Conservation (phyloP, 2,888 invertebrate species). For the Rhaphigaster nebulosa region DNA sequence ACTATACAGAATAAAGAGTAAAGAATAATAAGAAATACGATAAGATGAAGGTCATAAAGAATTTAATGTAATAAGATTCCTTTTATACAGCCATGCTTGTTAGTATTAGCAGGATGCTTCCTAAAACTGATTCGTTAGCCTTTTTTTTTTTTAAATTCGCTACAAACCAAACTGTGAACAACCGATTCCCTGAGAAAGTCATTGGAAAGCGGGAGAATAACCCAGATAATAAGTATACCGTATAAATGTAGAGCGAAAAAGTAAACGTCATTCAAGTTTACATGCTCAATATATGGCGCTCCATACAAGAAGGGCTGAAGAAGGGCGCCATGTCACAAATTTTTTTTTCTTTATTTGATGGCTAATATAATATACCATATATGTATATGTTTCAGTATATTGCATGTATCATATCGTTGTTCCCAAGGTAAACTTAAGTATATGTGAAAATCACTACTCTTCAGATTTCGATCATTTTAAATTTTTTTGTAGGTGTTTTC, state of each 20-base stretch:
- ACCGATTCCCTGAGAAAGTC: not conserved
- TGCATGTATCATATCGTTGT: too few species aligned
- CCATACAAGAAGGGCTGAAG: too few species aligned
- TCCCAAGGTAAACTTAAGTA: too few species aligned
- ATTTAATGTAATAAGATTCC: not conserved
- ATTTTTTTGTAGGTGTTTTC: too few species aligned
- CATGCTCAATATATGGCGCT: too few species aligned
- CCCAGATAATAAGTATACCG: not conserved
- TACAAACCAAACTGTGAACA: not conserved
- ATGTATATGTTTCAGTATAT: too few species aligned
- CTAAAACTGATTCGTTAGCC: not conserved
- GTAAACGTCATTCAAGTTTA: not conserved
- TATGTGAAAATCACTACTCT: too few species aligned
- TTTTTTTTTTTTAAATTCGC: not conserved
- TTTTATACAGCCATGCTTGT: not conserved
- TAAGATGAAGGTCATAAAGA: not conserved
- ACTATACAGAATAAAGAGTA: too few species aligned
- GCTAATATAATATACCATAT: too few species aligned
- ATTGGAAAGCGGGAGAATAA: not conserved
- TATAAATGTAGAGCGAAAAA: not conserved
- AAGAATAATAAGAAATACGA: not conserved
- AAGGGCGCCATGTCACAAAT: too few species aligned
- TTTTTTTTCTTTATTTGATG: too few species aligned
- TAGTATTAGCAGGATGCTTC: not conserved
- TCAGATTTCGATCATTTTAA: too few species aligned